Evolutionary conservation across 2,888 invertebrate species (phyloP), one percentile per base, ranked within the genome.

Genomic region (Drepana falcataria): DNA sequence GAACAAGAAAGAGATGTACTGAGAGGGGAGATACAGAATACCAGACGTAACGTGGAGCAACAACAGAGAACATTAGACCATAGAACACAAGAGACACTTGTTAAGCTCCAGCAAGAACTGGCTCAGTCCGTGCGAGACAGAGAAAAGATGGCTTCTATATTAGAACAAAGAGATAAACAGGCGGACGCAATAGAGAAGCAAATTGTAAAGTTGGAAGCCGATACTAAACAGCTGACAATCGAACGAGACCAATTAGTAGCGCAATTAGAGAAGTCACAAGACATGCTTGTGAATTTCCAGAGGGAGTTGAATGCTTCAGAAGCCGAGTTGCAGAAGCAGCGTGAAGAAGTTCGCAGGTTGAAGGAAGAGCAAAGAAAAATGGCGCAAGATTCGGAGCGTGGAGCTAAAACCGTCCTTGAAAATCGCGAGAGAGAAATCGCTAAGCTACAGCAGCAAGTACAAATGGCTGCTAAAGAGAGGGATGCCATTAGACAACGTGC

Each of bases 241-340:
- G 97, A 97, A 80, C 83, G 96, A 52, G 97, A 97, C 79, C 97
- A 97, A 82, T 84, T 98, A 60, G 96, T 97, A 1, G 94, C 95
- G 63, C 97, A 97, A 80, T 81, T 98, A 76, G 97, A 97, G 82
- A 97, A 98, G 87, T 97, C 96, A 48, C 97, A 97, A 81, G 97
- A 97, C 68, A 97, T 97, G 94, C 88, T 98, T 57, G 95, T 97
- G 84, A 97, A 97, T 84, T 97, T 97, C 95, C 97, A 97, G 81
- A 95, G 97, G 78, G 97, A 97, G 77, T 82, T 97, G 53, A 96
- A 96, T 65, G 93, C 95, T 64, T 95, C 96, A 65, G 97, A 97
- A 84, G 92, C 94, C 48, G 97, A 96, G 77, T 84, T 96, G 60
- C 96, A 96, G 74, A 94, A 95, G 73, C 95, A 96, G 69, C 93